These are phyloP conservation scores for Luperina nickerlii DNA, from an alignment of 2,888 invertebrate species.

Conservation along the genomic window DNA sequence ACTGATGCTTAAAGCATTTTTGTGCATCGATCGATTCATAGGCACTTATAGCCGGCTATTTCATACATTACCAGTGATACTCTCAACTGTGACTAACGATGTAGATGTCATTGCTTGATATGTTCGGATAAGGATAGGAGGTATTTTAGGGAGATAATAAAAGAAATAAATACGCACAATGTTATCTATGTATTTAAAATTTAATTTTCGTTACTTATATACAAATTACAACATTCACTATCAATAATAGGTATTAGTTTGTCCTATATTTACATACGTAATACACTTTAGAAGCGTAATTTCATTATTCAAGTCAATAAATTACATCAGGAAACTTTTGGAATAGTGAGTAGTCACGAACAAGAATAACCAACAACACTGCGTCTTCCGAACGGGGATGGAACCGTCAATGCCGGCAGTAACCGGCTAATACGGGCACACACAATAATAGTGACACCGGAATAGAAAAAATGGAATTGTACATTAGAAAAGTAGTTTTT, in stretches of 20 bases:
- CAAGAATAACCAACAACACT: conserved; percentile 79
- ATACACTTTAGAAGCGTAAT: conserved; percentile 90
- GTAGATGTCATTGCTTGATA: background rate
- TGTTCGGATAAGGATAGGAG: background rate
- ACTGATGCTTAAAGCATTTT: too few species aligned
- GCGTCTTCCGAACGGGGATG: conserved; percentile 73
- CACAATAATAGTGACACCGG: conserved; percentile 69
- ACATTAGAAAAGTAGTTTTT: conserved; percentile 82
- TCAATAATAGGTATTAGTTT: conserved; percentile 89
- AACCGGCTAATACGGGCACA: conserved; percentile 53
- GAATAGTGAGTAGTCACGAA: conserved; percentile 83
- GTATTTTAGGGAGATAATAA: conserved; percentile 29
- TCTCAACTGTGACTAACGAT: background rate
- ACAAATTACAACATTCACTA: conserved; percentile 91
- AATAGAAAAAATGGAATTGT: conserved; percentile 86
- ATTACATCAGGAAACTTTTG: conserved; percentile 87
- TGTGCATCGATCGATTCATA: background rate
- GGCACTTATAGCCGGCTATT: background rate
- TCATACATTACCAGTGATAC: background rate
- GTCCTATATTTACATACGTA: conserved; percentile 90
- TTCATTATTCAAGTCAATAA: conserved; percentile 86
- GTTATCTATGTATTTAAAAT: conserved; percentile 90
- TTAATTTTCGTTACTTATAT: conserved; percentile 91
- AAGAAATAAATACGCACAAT: conserved; percentile 83
- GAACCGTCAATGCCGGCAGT: conserved; percentile 63